phyloP scores from a whole-genome alignment of 2,888 invertebrate genomes.

The Nowickia ferox region DNA sequence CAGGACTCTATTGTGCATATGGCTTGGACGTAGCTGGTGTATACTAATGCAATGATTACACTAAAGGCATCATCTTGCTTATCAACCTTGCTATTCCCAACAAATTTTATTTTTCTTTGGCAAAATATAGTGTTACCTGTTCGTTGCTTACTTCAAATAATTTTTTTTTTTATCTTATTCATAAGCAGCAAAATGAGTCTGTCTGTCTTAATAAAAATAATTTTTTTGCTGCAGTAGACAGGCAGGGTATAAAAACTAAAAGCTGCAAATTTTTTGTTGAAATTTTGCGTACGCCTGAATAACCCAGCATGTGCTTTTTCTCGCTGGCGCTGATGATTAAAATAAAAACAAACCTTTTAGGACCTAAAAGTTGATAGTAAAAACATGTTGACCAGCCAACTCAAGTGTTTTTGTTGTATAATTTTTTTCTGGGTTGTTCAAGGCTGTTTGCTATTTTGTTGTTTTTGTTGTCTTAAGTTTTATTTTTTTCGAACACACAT shows the following conservation, averaged over 20 bases:
- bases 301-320: conserved; percentile 55
- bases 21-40: no score
- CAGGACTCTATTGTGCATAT: no score
- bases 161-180: neutral
- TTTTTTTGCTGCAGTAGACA: conserved; percentile 4
- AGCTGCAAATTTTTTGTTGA: conserved; percentile 55
- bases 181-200: neutral
- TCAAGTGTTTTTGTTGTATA: conserved; percentile 24
- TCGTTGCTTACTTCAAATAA: neutral
- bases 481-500: neutral
- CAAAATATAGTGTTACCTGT: neutral
- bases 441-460: conserved; percentile 42
- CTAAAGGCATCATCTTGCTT: no score
- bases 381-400: conserved; percentile 58
- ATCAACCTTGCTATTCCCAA: no score
- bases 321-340: neutral
- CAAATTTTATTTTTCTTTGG: no score
- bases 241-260: conserved; percentile 34
- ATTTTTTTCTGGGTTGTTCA: conserved; percentile 32
- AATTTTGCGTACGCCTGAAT: conserved; percentile 54
- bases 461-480: conserved; percentile 8
- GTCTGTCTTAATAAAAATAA: conserved; percentile 4
- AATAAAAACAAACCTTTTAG: conserved; percentile 33
- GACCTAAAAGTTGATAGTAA: conserved; percentile 38
- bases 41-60: no score